Evolutionary conservation across 2,888 invertebrate species (phyloP), one percentile per base, ranked within the genome.

Genomic region (Amiota communis): DNA sequence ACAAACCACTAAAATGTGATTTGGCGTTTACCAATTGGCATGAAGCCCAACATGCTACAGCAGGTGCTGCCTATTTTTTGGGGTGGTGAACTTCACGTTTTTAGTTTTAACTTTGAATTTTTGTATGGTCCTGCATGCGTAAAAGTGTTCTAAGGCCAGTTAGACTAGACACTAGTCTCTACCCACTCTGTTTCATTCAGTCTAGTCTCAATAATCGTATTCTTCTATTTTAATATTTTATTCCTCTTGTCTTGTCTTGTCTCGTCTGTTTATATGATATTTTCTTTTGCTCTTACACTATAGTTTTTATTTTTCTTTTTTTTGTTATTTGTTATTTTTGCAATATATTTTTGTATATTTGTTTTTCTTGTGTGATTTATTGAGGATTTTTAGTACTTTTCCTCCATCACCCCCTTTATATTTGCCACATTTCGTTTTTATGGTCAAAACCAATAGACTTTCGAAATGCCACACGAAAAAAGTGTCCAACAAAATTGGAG

Each of bases 291-390:
- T 57, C 20, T 2, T 59, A 23, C 8, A 20, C 17, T 57, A 20
- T 15, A 10, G 57, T 57, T 57, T 63, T 63, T 63, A 3, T 12
- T 61, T 15, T 61, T 9, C 2, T 65, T 46, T 46, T 15, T 49
- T 17, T 11, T 17, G 49, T 13, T 17, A 64, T 10, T 64, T 59
- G 59, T 59, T 36, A 36, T 36, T 36, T 36, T 36, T 36, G 36
- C 36, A 20, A 20, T 17, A 20, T 17, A 36, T 1, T 61, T 65
- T 46, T 46, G 9, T 65, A 36, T 11, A 36, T 11, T 47, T 65
- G 46, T 17, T 47, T 10, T 64, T 59, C 17, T 59, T 53, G 10
- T 59, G 79, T 84, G 84, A 85, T 86, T 86, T 86, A 85, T 86
- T 77, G 82, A 51, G 47, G 67, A 51, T 68, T 68, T 36, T 68